These are phyloP conservation scores for Montipora capitata DNA, from an alignment of 92 coral and sea anemone species.

Conservation along the genomic window DNA sequence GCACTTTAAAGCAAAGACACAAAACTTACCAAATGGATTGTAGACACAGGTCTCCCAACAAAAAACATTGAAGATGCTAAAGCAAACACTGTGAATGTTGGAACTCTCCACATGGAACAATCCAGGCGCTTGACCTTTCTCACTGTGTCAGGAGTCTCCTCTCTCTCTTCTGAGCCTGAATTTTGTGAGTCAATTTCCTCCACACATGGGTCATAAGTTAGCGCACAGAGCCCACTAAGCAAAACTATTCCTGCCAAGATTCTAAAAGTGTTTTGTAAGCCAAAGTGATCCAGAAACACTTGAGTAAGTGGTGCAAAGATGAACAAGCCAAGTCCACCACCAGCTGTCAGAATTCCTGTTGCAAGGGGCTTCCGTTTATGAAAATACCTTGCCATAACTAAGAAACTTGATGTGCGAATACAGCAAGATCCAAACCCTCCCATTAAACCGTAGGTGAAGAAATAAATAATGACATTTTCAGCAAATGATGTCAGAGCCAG, in stretches of 20 bases:
- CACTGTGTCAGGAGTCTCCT: not conserved
- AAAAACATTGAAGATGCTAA: not conserved
- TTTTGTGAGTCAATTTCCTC: not conserved
- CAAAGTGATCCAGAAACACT: slow-evolving; percentile 20
- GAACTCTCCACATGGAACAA: slow-evolving; percentile 48
- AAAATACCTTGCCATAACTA: slow-evolving; percentile 38
- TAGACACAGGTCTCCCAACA: not conserved
- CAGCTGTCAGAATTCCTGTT: slow-evolving; percentile 36
- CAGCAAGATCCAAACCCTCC: slow-evolving; percentile 27
- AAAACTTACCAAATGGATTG: slow-evolving; percentile 18
- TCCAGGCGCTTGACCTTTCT: slow-evolving; percentile 14
- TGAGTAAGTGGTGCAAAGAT: slow-evolving; percentile 23
- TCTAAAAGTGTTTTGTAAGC: slow-evolving; percentile 19
- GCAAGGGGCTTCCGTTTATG: slow-evolving; percentile 27
- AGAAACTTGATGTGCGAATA: slow-evolving; percentile 25
- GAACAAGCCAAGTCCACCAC: slow-evolving; percentile 23
- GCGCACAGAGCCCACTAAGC: not conserved
- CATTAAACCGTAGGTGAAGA: slow-evolving; percentile 20
- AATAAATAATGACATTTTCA: slow-evolving; percentile 8
- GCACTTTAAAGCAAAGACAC: not conserved
- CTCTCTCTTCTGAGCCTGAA: not conserved
- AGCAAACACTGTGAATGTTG: slow-evolving; percentile 33
- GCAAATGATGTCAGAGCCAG: slow-evolving; percentile 35
- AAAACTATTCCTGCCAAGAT: slow-evolving; percentile 18
- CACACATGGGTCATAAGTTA: slow-evolving; percentile 29